Base-by-base conservation (phyloP, 2,797 vertebrate species). In the Acipenser oxyrinchus region DNA sequence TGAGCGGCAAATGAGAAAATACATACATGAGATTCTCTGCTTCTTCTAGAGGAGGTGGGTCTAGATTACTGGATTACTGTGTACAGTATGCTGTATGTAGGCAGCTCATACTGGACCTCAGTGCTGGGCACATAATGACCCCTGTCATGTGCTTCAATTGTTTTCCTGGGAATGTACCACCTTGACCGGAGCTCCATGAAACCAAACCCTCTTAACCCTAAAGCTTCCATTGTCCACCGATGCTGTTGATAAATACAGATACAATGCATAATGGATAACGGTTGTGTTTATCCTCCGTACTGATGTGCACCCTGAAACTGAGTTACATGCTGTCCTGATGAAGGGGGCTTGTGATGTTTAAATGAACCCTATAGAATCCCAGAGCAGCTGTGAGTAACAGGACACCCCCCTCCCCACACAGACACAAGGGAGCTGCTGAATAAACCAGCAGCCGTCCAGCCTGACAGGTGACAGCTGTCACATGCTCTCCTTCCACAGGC, bases 401-500 rank as follows among this genome's bases (percentile, higher is more conserved):
- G 80, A 78, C 69, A 72, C 72, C 65, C 10, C 12, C 60, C 62
- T 18, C 64, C 48, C 62, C 51, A 50, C 64, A 51, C 62, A 50
- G 68, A 67, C 74, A 62, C 60, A 62, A 62, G 1, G 60, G 60
- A 37, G 13, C 60, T 62, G 60, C 60, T 62, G 60, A 62, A 62
- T 23, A 23, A 62, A 62, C 58, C 15, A 37, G 60, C n/a, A 18
- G 8, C 60, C 37, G 55, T 52, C 52, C 52, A 52, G 67, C 18
- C 52, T 61, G 74, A 80, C 79, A 83, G 78, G 75, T 84, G 82
- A 74, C 75, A 77, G 74, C 69, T 81, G 78, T 75, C 67, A 11
- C 37, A 10, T 8, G 9, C 6, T 15, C 8, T 15, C 49, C 49
- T 18, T n/a, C 10, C 50, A 51, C 63, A 52, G 12, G 13, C 50